Percentiles rank a stretch among this genome's conserved stretches.
These are phyloP conservation scores for Solea senegalensis DNA, from an alignment of 2,113 vertebrate genomes.

Conservation along the genomic window DNA sequence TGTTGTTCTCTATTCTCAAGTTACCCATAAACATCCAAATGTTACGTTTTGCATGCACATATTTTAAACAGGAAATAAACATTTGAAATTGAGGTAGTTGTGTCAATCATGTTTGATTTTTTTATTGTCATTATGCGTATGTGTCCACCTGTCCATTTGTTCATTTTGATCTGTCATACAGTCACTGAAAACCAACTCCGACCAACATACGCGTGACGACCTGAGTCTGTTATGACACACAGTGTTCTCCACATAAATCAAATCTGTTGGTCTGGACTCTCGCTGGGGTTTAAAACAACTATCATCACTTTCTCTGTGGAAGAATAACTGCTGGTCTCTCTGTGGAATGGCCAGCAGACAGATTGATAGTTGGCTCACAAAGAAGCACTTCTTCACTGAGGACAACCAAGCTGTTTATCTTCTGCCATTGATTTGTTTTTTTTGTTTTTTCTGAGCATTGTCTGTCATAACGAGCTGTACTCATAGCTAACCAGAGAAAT, in stretches of 20 bases:
- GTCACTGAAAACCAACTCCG: no score
- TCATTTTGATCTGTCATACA: no score
- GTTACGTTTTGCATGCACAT: no score
- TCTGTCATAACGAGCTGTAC: slow-evolving; percentile 50
- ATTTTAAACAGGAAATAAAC: no score
- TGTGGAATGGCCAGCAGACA: slow-evolving; percentile 40
- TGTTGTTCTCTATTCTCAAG: no score
- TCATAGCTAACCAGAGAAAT: slow-evolving; percentile 35
- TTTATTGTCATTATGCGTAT: no score
- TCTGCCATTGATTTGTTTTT: slow-evolving; percentile 37
- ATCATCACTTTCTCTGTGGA: slow-evolving; percentile 33
- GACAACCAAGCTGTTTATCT: slow-evolving; percentile 54
- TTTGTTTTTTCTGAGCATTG: not conserved
- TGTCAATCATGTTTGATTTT: no score
- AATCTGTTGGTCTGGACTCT: slow-evolving; percentile 30
- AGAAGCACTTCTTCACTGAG: slow-evolving; percentile 47
- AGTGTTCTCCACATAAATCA: not conserved
- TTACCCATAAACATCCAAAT: no score
- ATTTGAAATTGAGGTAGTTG: no score
- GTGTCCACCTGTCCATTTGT: no score
- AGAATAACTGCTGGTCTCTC: slow-evolving; percentile 47
- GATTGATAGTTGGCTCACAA: slow-evolving; percentile 49
- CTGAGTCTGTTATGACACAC: no score
- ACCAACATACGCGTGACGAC: no score
- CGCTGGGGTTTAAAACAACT: slow-evolving; percentile 36